Conservation (phyloP, 2,113 vertebrate species). For the Numenius arquata region DNA sequence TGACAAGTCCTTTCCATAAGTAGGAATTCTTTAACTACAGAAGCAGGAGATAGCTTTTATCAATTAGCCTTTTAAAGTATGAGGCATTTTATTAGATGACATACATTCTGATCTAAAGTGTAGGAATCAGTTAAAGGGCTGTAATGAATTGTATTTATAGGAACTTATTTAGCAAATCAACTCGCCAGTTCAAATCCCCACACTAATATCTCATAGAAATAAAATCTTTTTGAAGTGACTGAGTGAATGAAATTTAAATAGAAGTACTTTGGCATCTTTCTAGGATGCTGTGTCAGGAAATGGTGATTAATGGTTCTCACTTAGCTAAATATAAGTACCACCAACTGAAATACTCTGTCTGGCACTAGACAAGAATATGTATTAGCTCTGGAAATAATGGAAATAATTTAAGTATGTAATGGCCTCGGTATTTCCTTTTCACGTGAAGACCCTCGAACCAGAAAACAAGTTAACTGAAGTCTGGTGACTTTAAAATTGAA, state of each 20-base stretch:
- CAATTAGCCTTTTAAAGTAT: not conserved
- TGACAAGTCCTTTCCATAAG: not conserved
- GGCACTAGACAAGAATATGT: not conserved
- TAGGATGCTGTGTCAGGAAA: constrained; percentile 55
- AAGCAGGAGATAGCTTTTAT: not conserved
- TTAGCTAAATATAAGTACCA: constrained; percentile 54
- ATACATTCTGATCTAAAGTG: not conserved
- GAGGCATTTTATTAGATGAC: not conserved
- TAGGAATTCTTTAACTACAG: not conserved
- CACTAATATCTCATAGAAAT: not conserved
- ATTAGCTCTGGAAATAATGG: constrained; percentile 4
- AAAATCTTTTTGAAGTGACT: not conserved
- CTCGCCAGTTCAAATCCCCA: not conserved
- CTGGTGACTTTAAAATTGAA: not conserved
- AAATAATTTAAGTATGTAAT: not conserved
- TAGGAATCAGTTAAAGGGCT: not conserved
- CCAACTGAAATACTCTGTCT: constrained; percentile 11
- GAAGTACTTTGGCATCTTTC: constrained; percentile 46
- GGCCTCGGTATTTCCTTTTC: constrained; percentile 2
- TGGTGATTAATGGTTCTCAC: constrained; percentile 50
- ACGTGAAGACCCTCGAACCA: not conserved
- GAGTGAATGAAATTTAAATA: constrained; percentile 55
- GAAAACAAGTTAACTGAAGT: not conserved
- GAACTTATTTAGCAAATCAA: not conserved
- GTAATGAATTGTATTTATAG: constrained; percentile 19